Evolutionary conservation across 2,888 invertebrate species (phyloP), one percentile per base, ranked within the genome.

Genomic region (Habroteleia sp.): DNA sequence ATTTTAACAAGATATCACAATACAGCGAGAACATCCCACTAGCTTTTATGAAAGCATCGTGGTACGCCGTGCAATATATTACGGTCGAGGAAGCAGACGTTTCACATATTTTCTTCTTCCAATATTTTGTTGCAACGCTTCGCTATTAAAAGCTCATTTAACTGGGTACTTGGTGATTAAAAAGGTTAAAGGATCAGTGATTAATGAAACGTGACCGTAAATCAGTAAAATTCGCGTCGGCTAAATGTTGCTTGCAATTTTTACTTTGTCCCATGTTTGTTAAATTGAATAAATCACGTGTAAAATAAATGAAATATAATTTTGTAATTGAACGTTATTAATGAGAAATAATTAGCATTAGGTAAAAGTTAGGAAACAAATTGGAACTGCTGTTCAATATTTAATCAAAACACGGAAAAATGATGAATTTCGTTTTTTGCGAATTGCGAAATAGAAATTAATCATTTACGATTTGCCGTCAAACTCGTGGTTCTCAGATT

Each of bases 1-100:
- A 13, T 33, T 52, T 42, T 17, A 44, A 54, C 50, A 52, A 54
- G 63, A 52, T 65, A 65, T 52, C 35, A 50, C 65, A 65, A 65
- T 65, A 48, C 52, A n/a, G n/a, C 41, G 13, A 37, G 35, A 37
- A 56, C 42, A 29, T 56, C 54, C 50, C 25, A 56, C 54, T 29
- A 44, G 14, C 29, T 44, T 66, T 66, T 54, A 54, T 66, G 56
- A 33, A 66, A 66, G 48, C 41, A 17, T 46, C 27, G 6, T 6
- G 25, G 13, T 46, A 20, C 52, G 2, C 25, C 27, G 23, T 16
- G 54, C 39, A 54, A 66, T 54, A 37, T 46, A 44, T 56, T 56
- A 56, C 16, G 8, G 3, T 16, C 29, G 27, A 8, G 27, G 37
- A 65, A 65, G 16, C 46, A 44, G 25, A 44, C 37, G 39, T 46